phyloP scores from a whole-genome alignment of 1,140 invertebrate species.

The Telenomus remus region DNA sequence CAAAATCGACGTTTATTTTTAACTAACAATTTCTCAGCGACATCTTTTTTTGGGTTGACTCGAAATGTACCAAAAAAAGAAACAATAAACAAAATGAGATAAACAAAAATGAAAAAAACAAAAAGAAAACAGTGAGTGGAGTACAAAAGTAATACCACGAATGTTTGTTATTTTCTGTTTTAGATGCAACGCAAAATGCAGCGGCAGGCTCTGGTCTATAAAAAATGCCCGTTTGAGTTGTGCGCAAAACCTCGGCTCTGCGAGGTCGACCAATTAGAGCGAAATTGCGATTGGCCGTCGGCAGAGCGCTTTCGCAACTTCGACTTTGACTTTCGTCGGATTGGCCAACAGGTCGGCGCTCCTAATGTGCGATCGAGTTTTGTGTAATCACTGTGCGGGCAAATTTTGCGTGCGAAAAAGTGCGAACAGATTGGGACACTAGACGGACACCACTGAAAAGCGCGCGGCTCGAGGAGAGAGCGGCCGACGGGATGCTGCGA shows the following conservation, averaged over 20 bases:
- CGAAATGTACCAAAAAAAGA: too few species aligned
- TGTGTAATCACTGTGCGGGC: too few species aligned
- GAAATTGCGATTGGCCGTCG: slow-evolving; percentile 42
- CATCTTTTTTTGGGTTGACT: too few species aligned
- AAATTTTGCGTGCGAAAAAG: too few species aligned
- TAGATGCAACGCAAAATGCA: not conserved
- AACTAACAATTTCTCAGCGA: too few species aligned
- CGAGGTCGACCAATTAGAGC: slow-evolving; percentile 42
- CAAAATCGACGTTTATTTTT: too few species aligned
- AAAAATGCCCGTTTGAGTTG: slow-evolving; percentile 6
- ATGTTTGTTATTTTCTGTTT: not conserved
- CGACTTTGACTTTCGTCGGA: slow-evolving; percentile 43
- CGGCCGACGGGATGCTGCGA: slow-evolving; percentile 11
- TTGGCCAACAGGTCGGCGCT: slow-evolving; percentile 35
- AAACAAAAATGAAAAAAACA: too few species aligned
- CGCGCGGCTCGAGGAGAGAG: slow-evolving; percentile 1
- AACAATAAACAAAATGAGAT: too few species aligned
- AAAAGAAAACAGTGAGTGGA: too few species aligned
- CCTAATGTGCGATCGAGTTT: not conserved
- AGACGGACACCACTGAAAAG: not conserved
- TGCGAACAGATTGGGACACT: too few species aligned
- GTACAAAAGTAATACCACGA: not conserved
- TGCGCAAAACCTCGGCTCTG: slow-evolving; percentile 42
- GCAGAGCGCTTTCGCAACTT: slow-evolving; percentile 36
- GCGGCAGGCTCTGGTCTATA: slow-evolving; percentile 1